phyloP scores from a whole-genome alignment of 2,113 vertebrate species.

The Peucedramus taeniatus region DNA sequence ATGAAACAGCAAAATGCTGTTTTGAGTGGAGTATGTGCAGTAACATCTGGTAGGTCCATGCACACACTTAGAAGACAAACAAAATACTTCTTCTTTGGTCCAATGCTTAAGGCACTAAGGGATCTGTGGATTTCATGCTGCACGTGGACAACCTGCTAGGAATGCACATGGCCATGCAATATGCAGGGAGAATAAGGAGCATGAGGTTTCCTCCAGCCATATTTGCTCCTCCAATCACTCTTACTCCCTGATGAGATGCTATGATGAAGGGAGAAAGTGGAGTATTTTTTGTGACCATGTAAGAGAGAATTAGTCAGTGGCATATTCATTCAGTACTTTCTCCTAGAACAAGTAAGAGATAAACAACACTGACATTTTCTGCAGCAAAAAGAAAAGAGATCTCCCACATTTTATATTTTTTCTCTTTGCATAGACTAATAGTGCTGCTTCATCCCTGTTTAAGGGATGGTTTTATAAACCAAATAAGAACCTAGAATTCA shows the following conservation, averaged over 20 bases:
- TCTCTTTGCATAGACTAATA: neutral
- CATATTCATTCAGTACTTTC: neutral
- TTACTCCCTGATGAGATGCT: neutral
- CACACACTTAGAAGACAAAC: neutral
- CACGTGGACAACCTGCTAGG: neutral
- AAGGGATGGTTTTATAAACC: neutral
- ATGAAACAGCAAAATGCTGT: neutral
- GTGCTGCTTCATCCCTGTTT: neutral
- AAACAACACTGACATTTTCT: neutral
- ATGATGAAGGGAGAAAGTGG: neutral
- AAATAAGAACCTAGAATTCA: neutral
- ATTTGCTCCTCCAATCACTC: neutral
- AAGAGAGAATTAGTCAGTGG: neutral
- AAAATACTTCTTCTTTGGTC: neutral
- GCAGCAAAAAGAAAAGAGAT: neutral
- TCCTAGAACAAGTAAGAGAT: neutral
- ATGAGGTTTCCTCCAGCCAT: neutral
- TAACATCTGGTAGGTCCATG: neutral
- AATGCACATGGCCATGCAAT: neutral
- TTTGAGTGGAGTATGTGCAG: neutral
- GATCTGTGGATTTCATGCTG: neutral
- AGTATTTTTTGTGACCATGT: neutral
- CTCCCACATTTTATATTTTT: neutral
- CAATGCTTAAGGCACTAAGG: neutral
- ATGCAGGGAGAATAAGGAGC: neutral